Conservation (phyloP, 2,888 invertebrate species). For the Dendrolimus houi region DNA sequence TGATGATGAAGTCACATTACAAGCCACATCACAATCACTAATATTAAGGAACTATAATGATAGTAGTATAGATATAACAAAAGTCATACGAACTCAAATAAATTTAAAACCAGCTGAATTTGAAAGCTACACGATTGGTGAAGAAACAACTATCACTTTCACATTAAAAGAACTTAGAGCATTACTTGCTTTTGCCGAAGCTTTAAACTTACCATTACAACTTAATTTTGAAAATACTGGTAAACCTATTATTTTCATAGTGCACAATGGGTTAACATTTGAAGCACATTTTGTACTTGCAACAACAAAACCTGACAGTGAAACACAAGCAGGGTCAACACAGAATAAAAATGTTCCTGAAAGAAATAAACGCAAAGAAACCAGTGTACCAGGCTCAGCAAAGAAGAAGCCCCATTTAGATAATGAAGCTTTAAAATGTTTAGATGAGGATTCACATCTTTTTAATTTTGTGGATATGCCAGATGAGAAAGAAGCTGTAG, state of each 20-base stretch:
- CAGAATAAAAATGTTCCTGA: slow-evolving; percentile 47
- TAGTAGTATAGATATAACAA: slow-evolving; percentile 77
- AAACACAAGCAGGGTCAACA: slow-evolving; percentile 47
- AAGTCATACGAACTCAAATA: slow-evolving; percentile 86
- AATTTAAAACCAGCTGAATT: slow-evolving; percentile 84
- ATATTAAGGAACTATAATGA: slow-evolving; percentile 87
- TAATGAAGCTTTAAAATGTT: slow-evolving; percentile 46
- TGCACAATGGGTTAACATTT: slow-evolving; percentile 84
- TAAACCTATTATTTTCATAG: slow-evolving; percentile 84
- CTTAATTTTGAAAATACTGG: slow-evolving; percentile 87
- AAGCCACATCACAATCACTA: slow-evolving; percentile 78
- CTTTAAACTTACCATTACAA: slow-evolving; percentile 79
- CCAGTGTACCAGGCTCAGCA: slow-evolving; percentile 24
- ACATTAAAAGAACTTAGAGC: slow-evolving; percentile 90
- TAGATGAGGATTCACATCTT: slow-evolving; percentile 68
- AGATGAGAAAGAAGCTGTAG: slow-evolving; percentile 24
- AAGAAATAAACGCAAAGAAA: slow-evolving; percentile 43
- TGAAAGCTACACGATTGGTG: slow-evolving; percentile 78
- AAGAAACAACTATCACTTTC: slow-evolving; percentile 86
- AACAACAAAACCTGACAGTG: slow-evolving; percentile 79
- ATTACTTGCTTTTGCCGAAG: slow-evolving; percentile 86
- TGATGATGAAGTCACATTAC: slow-evolving; percentile 89
- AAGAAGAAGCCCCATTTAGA: slow-evolving; percentile 58
- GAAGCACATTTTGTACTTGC: slow-evolving; percentile 89
- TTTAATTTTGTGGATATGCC: slow-evolving; percentile 67